phyloP scores from a whole-genome alignment of 2,797 vertebrate species.

The Gobionotothen gibberifrons region DNA sequence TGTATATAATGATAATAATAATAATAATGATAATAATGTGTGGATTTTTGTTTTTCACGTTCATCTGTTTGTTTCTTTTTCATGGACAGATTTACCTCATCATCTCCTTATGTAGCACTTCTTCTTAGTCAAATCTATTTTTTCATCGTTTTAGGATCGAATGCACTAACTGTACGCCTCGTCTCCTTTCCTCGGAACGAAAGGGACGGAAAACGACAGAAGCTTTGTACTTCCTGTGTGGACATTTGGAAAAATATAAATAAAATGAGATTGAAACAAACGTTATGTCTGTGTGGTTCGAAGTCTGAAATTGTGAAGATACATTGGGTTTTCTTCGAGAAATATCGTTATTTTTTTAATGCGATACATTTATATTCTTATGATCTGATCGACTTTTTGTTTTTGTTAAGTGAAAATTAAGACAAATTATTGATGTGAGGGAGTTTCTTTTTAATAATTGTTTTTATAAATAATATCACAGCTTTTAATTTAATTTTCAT shows the following conservation, averaged over 20 bases:
- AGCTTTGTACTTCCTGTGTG: constrained; percentile 72
- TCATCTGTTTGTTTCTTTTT: constrained; percentile 61
- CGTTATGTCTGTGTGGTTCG: not conserved
- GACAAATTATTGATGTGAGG: too few relatives aligned
- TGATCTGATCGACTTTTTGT: too few relatives aligned
- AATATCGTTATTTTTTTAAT: too few relatives aligned
- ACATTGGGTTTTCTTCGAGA: not conserved
- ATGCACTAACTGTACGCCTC: constrained; percentile 71
- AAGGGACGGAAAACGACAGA: constrained; percentile 10
- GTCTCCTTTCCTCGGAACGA: constrained; percentile 26
- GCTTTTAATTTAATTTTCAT: too few relatives aligned
- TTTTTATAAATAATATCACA: too few relatives aligned
- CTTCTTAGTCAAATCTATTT: constrained; percentile 76
- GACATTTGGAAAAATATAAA: constrained; percentile 65
- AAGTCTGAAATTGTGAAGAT: not conserved
- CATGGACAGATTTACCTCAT: constrained; percentile 77
- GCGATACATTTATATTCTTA: too few relatives aligned
- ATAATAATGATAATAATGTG: constrained; percentile 41
- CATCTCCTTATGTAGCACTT: constrained; percentile 83
- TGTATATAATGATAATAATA: constrained; percentile 61
- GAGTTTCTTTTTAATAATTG: too few relatives aligned
- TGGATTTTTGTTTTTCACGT: constrained; percentile 50
- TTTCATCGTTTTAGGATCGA: constrained; percentile 73
- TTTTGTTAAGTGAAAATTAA: too few relatives aligned
- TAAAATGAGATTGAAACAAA: constrained; percentile 55